These are phyloP conservation scores for Xiphorhynchus elegans DNA, from an alignment of 2,113 vertebrate genomes.

Conservation along the genomic window DNA sequence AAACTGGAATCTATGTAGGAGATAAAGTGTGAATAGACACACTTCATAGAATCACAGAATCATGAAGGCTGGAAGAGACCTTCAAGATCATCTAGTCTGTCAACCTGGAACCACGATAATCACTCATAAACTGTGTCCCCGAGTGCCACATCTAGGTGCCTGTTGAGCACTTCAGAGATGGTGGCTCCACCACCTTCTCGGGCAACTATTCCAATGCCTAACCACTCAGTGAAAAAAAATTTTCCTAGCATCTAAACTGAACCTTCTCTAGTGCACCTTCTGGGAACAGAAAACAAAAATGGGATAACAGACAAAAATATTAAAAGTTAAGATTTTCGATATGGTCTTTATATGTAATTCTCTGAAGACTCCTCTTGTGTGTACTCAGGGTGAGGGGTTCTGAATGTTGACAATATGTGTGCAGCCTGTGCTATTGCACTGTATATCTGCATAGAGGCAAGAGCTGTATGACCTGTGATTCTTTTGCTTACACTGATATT, in stretches of 20 bases:
- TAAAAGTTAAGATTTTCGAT: background rate
- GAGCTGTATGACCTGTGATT: background rate
- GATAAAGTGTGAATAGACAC: background rate
- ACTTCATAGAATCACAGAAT: background rate
- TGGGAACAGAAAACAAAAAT: background rate
- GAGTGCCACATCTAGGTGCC: no score
- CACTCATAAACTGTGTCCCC: background rate
- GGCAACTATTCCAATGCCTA: background rate
- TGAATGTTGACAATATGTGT: background rate
- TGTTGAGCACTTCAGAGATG: background rate
- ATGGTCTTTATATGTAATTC: background rate
- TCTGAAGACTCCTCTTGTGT: background rate
- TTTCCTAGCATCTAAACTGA: background rate
- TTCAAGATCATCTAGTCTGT: background rate
- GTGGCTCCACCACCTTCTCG: background rate
- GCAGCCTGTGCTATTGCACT: background rate
- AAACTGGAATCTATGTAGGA: background rate
- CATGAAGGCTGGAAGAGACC: background rate
- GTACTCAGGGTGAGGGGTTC: accelerated
- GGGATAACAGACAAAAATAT: background rate
- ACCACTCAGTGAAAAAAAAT: background rate
- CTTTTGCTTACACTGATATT: background rate
- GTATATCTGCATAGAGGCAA: background rate
- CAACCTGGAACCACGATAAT: background rate
- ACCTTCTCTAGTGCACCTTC: background rate